Base-by-base conservation (phyloP, 1,140 invertebrate genomes). In the Sycophaga agraensis region DNA sequence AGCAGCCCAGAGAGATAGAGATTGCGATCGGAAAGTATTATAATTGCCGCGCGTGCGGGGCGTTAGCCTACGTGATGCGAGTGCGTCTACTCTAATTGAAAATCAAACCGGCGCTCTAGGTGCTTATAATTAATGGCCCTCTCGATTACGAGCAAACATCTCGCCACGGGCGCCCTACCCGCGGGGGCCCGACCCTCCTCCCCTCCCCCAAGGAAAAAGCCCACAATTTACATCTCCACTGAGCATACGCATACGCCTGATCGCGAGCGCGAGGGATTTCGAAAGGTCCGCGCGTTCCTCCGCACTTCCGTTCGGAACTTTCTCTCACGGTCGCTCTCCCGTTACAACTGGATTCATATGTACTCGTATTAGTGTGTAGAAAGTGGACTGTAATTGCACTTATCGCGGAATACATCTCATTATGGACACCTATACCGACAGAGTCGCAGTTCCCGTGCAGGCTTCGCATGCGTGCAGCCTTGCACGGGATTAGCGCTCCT, bases 271-370 rank as follows among this genome's bases (percentile, higher is more conserved):
- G 49, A 42, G 48, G 54, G 61, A 51, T 26, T 61, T 66, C 46
- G 28, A 53, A 43, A 46, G 34, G 53, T 40, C 17, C 62, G 34
- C 4, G 16, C 1, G 16, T 22, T 35, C 17, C 19, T 45, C 22
- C 45, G 48, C 64, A 65, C 66, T 72, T 69, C 70, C 64, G 69
- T 58, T 59, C 28, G 55, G 51, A 12, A 73, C 72, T 73, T 75
- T 75, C 73, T 74, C 73, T 69, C 70, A 68, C 67, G 71, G 51
- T 68, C 68, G 64, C 67, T 70, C 69, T 69, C 63, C 70, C 69
- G 68, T 61, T 62, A 69, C 69, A 58, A 2, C 17, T 26, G 21
- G 0, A 28, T 24, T 3, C 16, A 35, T 62, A 61, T 64, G 59
- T 63, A 64, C 37, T 21, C 16, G 16, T 59, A 53, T 68, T 66